A percentile compares a stretch with the other conserved stretches of the same genome.
Evolutionary conservation across 1,140 invertebrate species (phyloP).

Genomic region (Coptotermes formosanus): DNA sequence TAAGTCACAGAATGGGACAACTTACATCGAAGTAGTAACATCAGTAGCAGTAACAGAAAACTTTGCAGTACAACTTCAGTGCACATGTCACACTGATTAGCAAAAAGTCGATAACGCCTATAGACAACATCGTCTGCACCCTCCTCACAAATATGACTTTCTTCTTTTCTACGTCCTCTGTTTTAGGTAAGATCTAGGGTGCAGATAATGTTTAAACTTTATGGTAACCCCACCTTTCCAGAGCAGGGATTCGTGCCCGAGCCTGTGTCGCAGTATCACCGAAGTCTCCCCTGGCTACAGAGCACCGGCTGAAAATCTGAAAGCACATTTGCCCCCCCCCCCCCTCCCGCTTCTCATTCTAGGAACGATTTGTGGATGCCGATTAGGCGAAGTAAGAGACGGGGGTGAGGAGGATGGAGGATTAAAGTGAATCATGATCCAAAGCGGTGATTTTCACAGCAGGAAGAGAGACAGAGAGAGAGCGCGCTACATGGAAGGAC

Average conservation of each 20-base stretch:
- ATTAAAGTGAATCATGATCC: constrained; percentile 28
- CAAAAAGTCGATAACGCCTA: neutral
- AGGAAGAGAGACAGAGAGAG: neutral
- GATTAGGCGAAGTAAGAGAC: neutral
- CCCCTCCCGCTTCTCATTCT: constrained; percentile 10
- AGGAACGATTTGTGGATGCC: constrained; percentile 24
- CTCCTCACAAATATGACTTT: neutral
- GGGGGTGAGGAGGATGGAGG: neutral
- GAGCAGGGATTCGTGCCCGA: neutral
- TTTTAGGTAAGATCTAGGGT: neutral
- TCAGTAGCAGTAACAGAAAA: neutral
- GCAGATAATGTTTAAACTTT: constrained; percentile 22
- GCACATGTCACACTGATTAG: neutral
- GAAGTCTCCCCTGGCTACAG: neutral
- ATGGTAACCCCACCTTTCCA: neutral
- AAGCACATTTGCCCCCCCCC: neutral
- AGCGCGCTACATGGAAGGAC: neutral
- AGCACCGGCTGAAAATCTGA: neutral
- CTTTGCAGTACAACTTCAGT: neutral
- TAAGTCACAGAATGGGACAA: neutral
- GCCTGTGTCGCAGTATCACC: neutral
- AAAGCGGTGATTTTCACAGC: constrained; percentile 23
- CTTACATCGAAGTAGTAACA: neutral
- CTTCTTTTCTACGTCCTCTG: neutral
- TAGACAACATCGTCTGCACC: neutral